Base-by-base conservation (phyloP, 1,140 invertebrate genomes). In the Ostrea edulis region DNA sequence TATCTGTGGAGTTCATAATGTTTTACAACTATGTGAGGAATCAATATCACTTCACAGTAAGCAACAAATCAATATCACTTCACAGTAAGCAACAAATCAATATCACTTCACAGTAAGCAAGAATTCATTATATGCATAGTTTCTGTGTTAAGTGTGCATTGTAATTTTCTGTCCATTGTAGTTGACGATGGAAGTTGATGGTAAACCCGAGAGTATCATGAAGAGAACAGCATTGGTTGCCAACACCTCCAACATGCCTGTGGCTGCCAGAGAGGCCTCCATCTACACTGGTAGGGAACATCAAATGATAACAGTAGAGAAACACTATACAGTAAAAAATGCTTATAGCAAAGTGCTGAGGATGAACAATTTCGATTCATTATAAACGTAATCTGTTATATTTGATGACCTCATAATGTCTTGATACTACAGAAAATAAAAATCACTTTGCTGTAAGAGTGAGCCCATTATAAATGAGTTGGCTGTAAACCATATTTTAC, bases 201-300 rank as follows among this genome's bases (percentile, higher is more conserved):
- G 99, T 9, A 94, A 95, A 91, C 98, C 97, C 11, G 99, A 99
- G 95, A 99, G 98, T 87, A 99, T 99, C 95, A 99, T 99, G 99
- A 99, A 99, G 96, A 97, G 99, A 96, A 99, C 99, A 14, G 98
- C 99, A 54, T 95, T 99, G 35, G 99, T 99, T 35, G 99, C 99
- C 92, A 99, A 99, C 96, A 99, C 99, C 65, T 99, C 99, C 84
- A 99, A 99, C 97, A 99, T 99, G 99, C 99, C 99, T 96, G 99
- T 99, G 88, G 99, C 99, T 96, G 99, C 99, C 95, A 97, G 99
- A 96, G 99, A 99, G 96, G 99, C 99, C 92, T 99, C 99, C 92
- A 99, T 99, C 95, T 99, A 99, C 95, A 99, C 99, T 84, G 98
- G 98, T 95, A 96, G 55, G 90, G 89, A 65, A 44, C 35, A 44